Conservation (phyloP, 2,113 vertebrate genomes). For the Megaceryle maxima region DNA sequence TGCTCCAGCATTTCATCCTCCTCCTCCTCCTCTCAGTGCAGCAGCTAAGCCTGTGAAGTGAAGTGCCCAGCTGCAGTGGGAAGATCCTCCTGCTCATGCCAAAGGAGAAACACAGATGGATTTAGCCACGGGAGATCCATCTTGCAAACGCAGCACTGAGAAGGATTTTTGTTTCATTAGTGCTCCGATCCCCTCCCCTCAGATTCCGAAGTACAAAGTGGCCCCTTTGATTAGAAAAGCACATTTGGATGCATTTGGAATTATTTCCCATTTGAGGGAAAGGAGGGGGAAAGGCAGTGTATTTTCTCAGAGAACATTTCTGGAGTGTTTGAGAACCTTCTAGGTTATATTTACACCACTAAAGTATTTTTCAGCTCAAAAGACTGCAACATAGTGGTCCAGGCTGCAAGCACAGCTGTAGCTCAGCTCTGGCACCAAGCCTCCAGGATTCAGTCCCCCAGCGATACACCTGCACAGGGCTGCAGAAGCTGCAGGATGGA, state of each 20-base stretch:
- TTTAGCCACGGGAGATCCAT: not conserved
- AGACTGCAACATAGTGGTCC: not conserved
- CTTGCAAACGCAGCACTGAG: not conserved
- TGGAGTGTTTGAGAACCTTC: conserved; percentile 1
- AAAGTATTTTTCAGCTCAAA: conserved; percentile 16
- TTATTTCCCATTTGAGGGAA: not conserved
- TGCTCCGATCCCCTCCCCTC: not conserved
- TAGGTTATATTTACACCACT: not conserved
- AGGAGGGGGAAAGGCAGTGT: not conserved
- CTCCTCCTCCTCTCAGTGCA: not conserved
- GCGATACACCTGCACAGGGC: not conserved
- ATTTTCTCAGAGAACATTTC: conserved; percentile 7
- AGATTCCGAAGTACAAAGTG: conserved; percentile 20
- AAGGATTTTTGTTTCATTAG: conserved; percentile 5
- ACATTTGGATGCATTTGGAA: conserved; percentile 31
- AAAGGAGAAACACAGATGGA: conserved; percentile 24
- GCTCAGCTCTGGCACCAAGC: not conserved
- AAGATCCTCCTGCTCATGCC: not conserved
- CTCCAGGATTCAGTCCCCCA: not conserved
- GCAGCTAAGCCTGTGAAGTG: not conserved
- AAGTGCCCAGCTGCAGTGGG: not conserved
- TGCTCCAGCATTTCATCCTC: not conserved
- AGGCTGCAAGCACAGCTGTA: not conserved
- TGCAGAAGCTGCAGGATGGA: not conserved
- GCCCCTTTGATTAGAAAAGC: conserved; percentile 56